A percentile compares a stretch with the other conserved stretches of the same genome.
Evolutionary conservation across 2,888 invertebrate genomes (phyloP).

Genomic region (Biston stratarius): DNA sequence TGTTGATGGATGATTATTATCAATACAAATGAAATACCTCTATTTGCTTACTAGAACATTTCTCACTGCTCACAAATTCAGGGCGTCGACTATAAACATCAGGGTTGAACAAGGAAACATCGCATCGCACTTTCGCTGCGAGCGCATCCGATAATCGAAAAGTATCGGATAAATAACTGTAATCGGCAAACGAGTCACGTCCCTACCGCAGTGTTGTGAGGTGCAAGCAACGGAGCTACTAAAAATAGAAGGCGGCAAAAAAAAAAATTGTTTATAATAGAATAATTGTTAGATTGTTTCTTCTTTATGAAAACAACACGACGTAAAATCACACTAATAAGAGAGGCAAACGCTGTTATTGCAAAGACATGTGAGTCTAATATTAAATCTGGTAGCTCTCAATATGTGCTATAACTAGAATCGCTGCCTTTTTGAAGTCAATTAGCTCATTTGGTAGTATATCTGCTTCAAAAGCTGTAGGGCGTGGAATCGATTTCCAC

Average conservation of each 20-base stretch:
- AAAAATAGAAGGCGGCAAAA: constrained; percentile 43
- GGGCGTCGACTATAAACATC: constrained; percentile 24
- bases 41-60: constrained; percentile 1
- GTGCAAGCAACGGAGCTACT: constrained; percentile 53
- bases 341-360: too few relatives aligned
- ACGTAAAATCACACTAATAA: too few relatives aligned
- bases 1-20: too few relatives aligned
- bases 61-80: constrained; percentile 18
- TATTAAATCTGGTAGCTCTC: too few relatives aligned
- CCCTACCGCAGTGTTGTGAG: constrained; percentile 61
- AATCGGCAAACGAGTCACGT: constrained; percentile 70
- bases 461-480: too few relatives aligned
- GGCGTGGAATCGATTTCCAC: too few relatives aligned
- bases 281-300: background rate
- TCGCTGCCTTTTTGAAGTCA: too few relatives aligned
- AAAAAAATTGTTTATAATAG: background rate
- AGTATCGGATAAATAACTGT: constrained; percentile 68
- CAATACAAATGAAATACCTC: too few relatives aligned
- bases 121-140: constrained; percentile 52
- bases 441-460: too few relatives aligned
- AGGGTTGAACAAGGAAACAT: constrained; percentile 37
- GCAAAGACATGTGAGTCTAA: too few relatives aligned
- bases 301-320: background rate
- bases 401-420: too few relatives aligned
- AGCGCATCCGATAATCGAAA: constrained; percentile 63